A percentile compares a stretch with the other conserved stretches of the same genome.
phyloP scores from a whole-genome alignment of 2,797 vertebrate species.

The Orientallactaga sibirica region DNA sequence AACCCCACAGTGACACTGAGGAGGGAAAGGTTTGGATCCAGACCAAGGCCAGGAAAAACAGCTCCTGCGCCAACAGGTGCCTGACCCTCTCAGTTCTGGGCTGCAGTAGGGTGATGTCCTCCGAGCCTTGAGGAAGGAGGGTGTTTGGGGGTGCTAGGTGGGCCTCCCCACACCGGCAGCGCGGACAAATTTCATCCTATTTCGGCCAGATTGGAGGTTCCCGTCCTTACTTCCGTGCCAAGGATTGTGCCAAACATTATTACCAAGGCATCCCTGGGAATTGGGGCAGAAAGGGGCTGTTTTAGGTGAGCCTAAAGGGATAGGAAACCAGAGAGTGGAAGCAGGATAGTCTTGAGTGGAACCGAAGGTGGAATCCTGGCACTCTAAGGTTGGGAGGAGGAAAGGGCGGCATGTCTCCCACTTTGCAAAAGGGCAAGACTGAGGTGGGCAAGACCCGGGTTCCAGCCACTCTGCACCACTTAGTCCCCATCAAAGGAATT shows the following conservation, averaged over 20 bases:
- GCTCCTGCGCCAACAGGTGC: constrained; percentile 30
- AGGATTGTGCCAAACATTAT: constrained; percentile 48
- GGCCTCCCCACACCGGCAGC: constrained; percentile 66
- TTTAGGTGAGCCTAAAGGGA: constrained; percentile 37
- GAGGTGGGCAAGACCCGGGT: neutral
- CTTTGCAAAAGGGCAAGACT: neutral
- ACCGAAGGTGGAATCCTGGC: neutral
- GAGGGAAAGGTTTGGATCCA: neutral
- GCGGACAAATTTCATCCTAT: constrained; percentile 26
- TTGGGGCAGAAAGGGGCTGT: constrained; percentile 57
- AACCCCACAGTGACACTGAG: neutral
- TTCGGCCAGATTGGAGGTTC: constrained; percentile 41
- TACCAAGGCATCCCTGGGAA: constrained; percentile 66
- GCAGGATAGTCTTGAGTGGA: neutral
- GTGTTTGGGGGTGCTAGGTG: neutral
- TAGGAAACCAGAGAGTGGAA: constrained; percentile 13
- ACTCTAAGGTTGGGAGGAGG: neutral
- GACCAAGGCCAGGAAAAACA: neutral
- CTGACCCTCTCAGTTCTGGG: neutral
- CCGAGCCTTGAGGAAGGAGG: neutral
- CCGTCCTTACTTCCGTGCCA: constrained; percentile 63
- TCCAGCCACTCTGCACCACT: neutral
- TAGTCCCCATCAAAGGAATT: constrained; percentile 3
- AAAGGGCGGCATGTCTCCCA: neutral
- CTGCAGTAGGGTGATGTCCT: neutral